Percentiles rank a stretch among this genome's conserved stretches.
Conservation (phyloP, 2,888 invertebrate genomes). For the Metallyticus violacea region DNA sequence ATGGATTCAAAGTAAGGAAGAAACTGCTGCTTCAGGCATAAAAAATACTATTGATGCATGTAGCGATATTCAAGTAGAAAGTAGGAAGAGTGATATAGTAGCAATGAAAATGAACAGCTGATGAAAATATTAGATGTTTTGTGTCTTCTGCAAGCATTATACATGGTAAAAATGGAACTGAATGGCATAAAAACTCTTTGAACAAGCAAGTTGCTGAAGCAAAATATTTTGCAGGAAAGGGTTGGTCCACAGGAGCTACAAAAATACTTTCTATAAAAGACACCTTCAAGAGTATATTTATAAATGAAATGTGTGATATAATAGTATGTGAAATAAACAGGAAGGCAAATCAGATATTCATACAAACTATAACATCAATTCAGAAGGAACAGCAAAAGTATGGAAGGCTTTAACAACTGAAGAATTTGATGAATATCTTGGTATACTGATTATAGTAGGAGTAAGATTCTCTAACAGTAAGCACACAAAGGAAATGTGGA, state of each 20-base stretch:
- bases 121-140: not conserved
- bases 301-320: not conserved
- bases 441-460: not conserved
- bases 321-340: not conserved
- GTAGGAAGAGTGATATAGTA: not conserved
- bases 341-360: not conserved
- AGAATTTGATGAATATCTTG: not conserved
- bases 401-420: not conserved
- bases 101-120: not conserved
- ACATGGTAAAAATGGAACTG: not conserved
- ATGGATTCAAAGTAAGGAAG: not conserved
- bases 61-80: not conserved
- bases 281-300: not conserved
- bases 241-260: not conserved
- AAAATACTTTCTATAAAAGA: not conserved
- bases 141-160: not conserved
- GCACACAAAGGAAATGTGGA: too few species aligned
- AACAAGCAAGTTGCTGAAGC: not conserved
- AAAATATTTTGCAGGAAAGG: not conserved
- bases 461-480: not conserved
- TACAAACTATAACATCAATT: not conserved
- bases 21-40: not conserved
- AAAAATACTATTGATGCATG: not conserved
- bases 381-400: not conserved
- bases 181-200: not conserved